phyloP scores from a whole-genome alignment of 2,888 invertebrate genomes.

The Sussaba pulchella region DNA sequence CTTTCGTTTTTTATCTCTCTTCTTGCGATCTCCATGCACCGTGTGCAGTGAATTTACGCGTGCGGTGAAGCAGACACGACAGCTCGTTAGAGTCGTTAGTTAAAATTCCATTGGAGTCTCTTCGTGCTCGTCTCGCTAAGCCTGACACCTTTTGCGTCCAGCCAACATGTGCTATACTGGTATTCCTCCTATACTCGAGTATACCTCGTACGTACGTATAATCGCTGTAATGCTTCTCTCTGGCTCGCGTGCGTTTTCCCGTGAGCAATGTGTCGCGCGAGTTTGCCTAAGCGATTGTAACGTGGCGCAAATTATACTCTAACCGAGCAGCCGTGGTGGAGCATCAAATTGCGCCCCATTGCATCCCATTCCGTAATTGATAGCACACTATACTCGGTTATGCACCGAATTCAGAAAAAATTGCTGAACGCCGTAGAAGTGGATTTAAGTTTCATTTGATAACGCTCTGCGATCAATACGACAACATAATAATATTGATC shows the following conservation, averaged over 20 bases:
- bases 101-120: slow-evolving; percentile 62
- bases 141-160: slow-evolving; percentile 51
- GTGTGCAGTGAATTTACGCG: slow-evolving; percentile 31
- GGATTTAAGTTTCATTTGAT: background rate
- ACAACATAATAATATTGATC: too few relatives aligned
- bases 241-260: slow-evolving; percentile 35
- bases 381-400: background rate
- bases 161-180: slow-evolving; percentile 1
- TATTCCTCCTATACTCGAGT: slow-evolving; percentile 10
- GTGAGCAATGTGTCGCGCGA: slow-evolving; percentile 42
- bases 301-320: slow-evolving; percentile 20
- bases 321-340: slow-evolving; percentile 1
- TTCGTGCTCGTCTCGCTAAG: slow-evolving; percentile 55
- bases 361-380: slow-evolving; percentile 32
- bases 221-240: slow-evolving; percentile 19
- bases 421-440: background rate
- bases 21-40: slow-evolving; percentile 51
- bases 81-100: slow-evolving; percentile 68
- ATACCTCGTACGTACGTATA: slow-evolving; percentile 27
- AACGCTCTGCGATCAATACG: background rate
- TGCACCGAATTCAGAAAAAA: background rate
- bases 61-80: slow-evolving; percentile 50
- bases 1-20: slow-evolving; percentile 20
- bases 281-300: slow-evolving; percentile 36
- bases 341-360: slow-evolving; percentile 16